Percentiles rank a stretch among this genome's conserved stretches.
Conservation (phyloP, 2,888 invertebrate species). For the Mimas tiliae region DNA sequence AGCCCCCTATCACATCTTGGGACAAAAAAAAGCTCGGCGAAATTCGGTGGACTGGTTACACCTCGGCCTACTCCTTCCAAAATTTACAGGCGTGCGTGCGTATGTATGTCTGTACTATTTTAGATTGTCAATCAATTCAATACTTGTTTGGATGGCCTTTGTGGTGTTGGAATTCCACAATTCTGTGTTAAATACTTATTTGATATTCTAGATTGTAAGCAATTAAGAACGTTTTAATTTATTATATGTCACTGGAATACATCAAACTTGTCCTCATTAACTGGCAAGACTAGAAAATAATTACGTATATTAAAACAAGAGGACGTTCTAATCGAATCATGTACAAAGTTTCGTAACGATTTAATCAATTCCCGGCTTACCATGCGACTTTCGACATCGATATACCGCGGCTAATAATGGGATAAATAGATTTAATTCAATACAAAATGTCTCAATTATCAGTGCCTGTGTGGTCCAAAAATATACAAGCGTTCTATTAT, state of each 20-base stretch:
- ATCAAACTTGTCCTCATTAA: constrained; percentile 57
- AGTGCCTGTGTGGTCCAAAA: constrained; percentile 73
- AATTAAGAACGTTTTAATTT: constrained; percentile 46
- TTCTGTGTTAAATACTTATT: too few species aligned
- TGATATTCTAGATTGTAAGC: constrained; percentile 18
- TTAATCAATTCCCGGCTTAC: constrained; percentile 49
- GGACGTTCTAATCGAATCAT: constrained; percentile 59
- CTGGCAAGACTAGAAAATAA: constrained; percentile 61
- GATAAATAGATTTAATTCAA: constrained; percentile 60
- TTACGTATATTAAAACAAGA: constrained; percentile 68
- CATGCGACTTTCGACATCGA: constrained; percentile 53
- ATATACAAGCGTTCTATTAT: constrained; percentile 63
- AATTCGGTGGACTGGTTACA: too few species aligned
- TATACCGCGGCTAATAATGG: constrained; percentile 54
- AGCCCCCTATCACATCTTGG: too few species aligned
- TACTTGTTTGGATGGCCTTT: too few species aligned
- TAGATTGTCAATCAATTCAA: too few species aligned
- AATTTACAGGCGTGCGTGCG: too few species aligned
- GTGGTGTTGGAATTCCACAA: too few species aligned
- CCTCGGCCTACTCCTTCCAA: too few species aligned
- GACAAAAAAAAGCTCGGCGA: too few species aligned
- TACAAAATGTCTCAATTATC: constrained; percentile 76
- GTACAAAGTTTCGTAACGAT: constrained; percentile 51
- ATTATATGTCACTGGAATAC: constrained; percentile 47
- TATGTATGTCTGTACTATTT: too few species aligned